These are phyloP conservation scores for Orius laevigatus DNA, from an alignment of 1,140 invertebrate species.

Conservation along the genomic window DNA sequence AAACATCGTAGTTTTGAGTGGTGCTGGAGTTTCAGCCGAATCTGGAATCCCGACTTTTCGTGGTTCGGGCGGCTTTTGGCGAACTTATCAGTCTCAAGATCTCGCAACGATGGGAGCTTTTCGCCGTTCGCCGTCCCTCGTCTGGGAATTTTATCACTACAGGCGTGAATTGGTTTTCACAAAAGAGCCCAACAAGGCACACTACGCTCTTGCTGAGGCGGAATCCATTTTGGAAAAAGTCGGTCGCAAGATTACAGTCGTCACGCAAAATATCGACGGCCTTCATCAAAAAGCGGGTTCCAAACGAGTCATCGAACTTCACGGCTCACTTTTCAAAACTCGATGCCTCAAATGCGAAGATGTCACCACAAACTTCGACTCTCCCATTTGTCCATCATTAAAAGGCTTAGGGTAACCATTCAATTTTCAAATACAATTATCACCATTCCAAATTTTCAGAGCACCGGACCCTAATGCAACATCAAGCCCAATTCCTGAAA, in stretches of 20 bases:
- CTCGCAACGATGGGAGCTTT: constrained; percentile 53
- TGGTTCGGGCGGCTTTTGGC: constrained; percentile 60
- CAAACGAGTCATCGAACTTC: constrained; percentile 68
- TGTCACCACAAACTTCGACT: constrained; percentile 49
- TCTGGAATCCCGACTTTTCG: constrained; percentile 69
- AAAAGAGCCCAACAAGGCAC: constrained; percentile 47
- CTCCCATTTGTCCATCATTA: constrained; percentile 64
- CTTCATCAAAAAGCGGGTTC: constrained; percentile 71
- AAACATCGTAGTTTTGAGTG: constrained; percentile 51
- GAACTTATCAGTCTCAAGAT: constrained; percentile 45
- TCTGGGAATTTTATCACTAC: constrained; percentile 71
- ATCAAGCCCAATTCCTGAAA: constrained; percentile 38
- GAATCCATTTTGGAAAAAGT: constrained; percentile 42
- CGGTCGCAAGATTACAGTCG: constrained; percentile 41
- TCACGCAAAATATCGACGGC: constrained; percentile 90
- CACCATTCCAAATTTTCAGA: constrained; percentile 23
- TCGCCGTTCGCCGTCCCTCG: constrained; percentile 43
- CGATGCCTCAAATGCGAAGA: constrained; percentile 60
- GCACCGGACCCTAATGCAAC: constrained; percentile 29
- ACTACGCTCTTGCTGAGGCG: constrained; percentile 42
- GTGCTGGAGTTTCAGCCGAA: constrained; percentile 64
- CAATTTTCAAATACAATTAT: constrained; percentile 4
- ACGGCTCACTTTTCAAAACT: constrained; percentile 74
- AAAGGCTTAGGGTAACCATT: constrained; percentile 35
- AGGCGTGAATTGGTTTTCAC: constrained; percentile 44